phyloP scores from a whole-genome alignment of 2,113 vertebrate genomes.

The Ardeotis arabs region DNA sequence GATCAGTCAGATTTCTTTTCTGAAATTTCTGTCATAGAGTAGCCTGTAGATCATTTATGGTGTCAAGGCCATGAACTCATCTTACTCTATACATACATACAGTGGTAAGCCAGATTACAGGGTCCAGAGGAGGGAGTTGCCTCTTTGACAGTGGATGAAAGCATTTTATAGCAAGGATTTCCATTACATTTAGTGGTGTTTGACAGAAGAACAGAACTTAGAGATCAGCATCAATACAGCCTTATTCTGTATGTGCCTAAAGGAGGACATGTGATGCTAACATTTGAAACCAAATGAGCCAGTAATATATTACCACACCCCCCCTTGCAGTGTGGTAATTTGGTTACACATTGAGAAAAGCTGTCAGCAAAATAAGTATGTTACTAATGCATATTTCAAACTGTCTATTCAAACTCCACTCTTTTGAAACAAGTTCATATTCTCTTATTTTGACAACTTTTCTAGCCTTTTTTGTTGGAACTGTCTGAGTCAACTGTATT shows the following conservation, averaged over 20 bases:
- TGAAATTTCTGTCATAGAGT: neutral
- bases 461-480: neutral
- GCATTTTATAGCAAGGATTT: neutral
- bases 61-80: neutral
- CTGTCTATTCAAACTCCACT: neutral
- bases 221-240: neutral
- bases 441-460: neutral
- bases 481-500: neutral
- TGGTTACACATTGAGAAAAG: neutral
- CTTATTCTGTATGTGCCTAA: neutral
- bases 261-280: neutral
- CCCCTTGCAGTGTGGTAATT: neutral
- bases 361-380: neutral
- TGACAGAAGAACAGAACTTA: neutral
- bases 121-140: neutral
- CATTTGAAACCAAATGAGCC: neutral
- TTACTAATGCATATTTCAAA: neutral
- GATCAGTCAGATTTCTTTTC: neutral
- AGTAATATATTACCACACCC: neutral
- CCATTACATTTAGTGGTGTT: accelerated
- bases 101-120: neutral
- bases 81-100: neutral
- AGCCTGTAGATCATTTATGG: neutral
- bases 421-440: neutral
- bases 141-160: neutral